Evolutionary conservation across 2,797 vertebrate genomes (phyloP).

Genomic region (Loris lydekkerianus): DNA sequence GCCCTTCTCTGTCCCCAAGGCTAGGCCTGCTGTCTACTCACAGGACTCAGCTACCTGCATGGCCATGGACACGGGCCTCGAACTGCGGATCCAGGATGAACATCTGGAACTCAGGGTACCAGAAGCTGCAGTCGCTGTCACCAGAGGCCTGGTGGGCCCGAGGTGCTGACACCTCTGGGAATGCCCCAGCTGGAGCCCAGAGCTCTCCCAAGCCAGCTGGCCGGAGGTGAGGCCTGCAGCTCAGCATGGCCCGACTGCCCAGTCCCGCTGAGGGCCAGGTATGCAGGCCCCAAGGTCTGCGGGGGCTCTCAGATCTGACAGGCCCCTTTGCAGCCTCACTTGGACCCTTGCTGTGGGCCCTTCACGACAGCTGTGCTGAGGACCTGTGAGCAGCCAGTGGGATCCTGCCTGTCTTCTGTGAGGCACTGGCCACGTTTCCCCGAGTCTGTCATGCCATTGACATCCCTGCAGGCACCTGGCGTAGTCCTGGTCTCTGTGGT

Average conservation of each 20-base stretch:
- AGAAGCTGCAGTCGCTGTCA: slow-evolving; percentile 82
- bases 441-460: slow-evolving; percentile 86
- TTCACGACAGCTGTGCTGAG: slow-evolving; percentile 86
- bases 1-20: slow-evolving; percentile 83
- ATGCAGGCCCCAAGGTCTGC: slow-evolving; percentile 76
- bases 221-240: neutral
- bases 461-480: slow-evolving; percentile 84
- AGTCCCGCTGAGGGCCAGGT: slow-evolving; percentile 77
- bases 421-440: slow-evolving; percentile 85
- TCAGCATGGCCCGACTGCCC: neutral
- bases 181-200: slow-evolving; percentile 76
- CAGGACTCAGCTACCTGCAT: slow-evolving; percentile 85
- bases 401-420: slow-evolving; percentile 86
- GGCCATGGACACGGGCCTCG: slow-evolving; percentile 86
- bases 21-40: slow-evolving; percentile 80
- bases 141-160: slow-evolving; percentile 88
- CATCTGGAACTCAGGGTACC: slow-evolving; percentile 83
- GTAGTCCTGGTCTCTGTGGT: slow-evolving; percentile 87
- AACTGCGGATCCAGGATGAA: slow-evolving; percentile 85
- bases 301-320: slow-evolving; percentile 80
- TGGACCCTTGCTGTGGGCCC: slow-evolving; percentile 44
- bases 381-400: slow-evolving; percentile 86
- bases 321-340: slow-evolving; percentile 87
- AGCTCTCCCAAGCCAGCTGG: slow-evolving; percentile 87
- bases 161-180: slow-evolving; percentile 81